These are phyloP conservation scores for Rousettus leschenaultii DNA, from an alignment of 2,113 vertebrate species.

Conservation along the genomic window DNA sequence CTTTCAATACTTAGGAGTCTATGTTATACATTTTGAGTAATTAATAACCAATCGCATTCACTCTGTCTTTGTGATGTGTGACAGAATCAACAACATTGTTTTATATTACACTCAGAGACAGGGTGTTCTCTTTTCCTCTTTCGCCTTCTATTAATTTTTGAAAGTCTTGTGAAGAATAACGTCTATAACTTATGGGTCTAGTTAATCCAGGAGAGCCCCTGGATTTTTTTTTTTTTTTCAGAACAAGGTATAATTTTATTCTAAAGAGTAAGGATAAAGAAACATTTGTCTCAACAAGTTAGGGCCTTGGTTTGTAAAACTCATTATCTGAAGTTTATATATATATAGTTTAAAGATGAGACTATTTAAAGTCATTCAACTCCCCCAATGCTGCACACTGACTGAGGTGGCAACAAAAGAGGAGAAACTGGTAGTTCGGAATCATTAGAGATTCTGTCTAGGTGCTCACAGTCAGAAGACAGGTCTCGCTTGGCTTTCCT, in stretches of 20 bases:
- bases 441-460: not conserved
- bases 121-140: not conserved
- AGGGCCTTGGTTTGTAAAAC: not conserved
- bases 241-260: not conserved
- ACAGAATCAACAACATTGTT: not conserved
- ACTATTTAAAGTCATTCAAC: not conserved
- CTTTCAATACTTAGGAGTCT: not conserved
- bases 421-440: not conserved
- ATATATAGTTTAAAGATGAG: not conserved
- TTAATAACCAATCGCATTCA: not conserved
- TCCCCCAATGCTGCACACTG: not conserved
- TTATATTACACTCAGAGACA: not conserved
- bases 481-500: not conserved
- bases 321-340: not conserved
- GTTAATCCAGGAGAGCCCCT: not conserved
- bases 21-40: not conserved
- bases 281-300: not conserved
- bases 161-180: not conserved
- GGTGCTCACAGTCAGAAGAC: not conserved
- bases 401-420: not conserved
- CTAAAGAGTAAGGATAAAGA: not conserved
- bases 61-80: not conserved
- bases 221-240: not conserved
- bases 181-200: not conserved
- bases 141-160: not conserved